Percentiles rank a stretch among this genome's conserved stretches.
These are phyloP conservation scores for Salvator merianae DNA, from an alignment of 2,113 vertebrate species.

Conservation along the genomic window DNA sequence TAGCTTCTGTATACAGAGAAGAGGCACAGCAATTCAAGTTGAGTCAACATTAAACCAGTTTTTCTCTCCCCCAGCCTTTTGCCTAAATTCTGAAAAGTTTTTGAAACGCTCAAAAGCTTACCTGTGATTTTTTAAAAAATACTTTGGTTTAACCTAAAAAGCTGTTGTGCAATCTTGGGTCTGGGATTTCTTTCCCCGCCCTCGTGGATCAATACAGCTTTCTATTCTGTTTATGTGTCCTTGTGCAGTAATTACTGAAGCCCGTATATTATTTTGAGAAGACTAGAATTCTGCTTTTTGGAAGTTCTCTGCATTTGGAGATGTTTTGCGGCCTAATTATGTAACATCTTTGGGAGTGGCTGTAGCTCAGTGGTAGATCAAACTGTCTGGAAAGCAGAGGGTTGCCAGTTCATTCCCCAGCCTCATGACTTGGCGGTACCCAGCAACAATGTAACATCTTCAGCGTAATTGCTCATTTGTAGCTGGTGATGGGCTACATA, in stretches of 20 bases:
- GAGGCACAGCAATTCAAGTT: no score
- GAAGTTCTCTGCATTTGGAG: no score
- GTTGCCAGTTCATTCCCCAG: no score
- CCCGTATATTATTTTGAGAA: neutral
- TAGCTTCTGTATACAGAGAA: conserved; percentile 9
- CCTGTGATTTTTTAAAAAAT: neutral
- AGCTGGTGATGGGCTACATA: no score
- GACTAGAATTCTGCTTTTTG: neutral
- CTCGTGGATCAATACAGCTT: no score
- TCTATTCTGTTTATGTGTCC: neutral
- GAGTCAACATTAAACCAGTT: neutral
- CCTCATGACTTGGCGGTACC: no score
- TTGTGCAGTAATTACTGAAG: neutral
- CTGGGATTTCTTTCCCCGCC: neutral
- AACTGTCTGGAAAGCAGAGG: no score
- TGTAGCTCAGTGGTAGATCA: no score
- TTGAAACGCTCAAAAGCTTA: neutral
- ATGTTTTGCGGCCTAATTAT: no score
- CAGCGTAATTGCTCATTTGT: no score
- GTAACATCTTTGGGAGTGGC: no score
- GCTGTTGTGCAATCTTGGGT: neutral
- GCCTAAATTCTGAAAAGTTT: neutral
- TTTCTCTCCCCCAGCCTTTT: neutral
- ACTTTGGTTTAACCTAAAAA: neutral
- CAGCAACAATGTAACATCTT: no score